These are phyloP conservation scores for Drosophila kanekoi DNA, from an alignment of 2,888 invertebrate genomes.

Conservation along the genomic window DNA sequence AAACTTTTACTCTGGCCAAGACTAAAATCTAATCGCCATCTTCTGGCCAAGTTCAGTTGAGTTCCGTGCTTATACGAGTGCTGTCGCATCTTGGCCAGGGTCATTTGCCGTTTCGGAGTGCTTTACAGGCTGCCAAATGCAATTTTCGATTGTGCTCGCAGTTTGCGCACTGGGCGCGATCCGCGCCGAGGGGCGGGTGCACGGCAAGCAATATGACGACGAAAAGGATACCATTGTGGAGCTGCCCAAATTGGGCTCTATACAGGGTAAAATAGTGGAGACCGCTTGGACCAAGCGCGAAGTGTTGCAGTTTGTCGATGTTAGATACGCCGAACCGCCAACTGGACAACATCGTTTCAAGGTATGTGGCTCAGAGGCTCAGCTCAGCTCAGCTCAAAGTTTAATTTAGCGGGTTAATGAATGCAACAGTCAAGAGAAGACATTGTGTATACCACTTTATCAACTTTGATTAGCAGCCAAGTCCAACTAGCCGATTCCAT, in stretches of 20 bases:
- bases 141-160: constrained; percentile 12
- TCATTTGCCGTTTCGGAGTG: neutral
- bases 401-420: too few species aligned
- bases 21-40: constrained; percentile 52
- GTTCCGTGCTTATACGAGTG: constrained; percentile 55
- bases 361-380: constrained; percentile 60
- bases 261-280: constrained; percentile 78
- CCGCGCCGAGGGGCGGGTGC: constrained; percentile 35
- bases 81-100: constrained; percentile 30
- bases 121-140: constrained; percentile 33
- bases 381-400: neutral
- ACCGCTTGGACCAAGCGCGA: constrained; percentile 81
- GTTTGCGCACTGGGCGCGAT: constrained; percentile 3
- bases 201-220: constrained; percentile 62
- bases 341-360: constrained; percentile 82
- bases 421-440: too few species aligned
- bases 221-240: constrained; percentile 77
- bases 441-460: too few species aligned
- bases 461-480: too few species aligned
- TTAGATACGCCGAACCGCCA: constrained; percentile 83
- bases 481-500: too few species aligned
- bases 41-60: constrained; percentile 52
- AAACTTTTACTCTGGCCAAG: constrained; percentile 56
- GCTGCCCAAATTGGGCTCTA: constrained; percentile 78
- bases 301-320: constrained; percentile 83